Evolutionary conservation across 2,113 vertebrate species (phyloP).

Genomic region (Syngnathoides biaculeatus): DNA sequence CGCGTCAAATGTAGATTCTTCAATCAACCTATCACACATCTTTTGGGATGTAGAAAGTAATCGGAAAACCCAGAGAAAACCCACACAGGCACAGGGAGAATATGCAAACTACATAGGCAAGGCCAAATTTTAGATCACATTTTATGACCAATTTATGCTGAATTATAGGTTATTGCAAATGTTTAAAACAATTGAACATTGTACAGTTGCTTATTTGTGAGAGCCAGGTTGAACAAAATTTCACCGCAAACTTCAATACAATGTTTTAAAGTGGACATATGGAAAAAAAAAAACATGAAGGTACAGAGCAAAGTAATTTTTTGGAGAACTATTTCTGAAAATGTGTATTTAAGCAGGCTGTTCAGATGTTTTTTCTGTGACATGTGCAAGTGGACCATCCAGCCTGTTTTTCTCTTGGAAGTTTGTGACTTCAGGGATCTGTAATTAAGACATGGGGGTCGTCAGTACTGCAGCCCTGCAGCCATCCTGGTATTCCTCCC

Average conservation of each 20-base stretch:
- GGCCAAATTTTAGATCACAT: background rate
- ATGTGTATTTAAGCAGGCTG: background rate
- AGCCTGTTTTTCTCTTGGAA: background rate
- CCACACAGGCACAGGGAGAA: too few species aligned
- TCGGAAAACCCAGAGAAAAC: too few species aligned
- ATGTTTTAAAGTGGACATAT: background rate
- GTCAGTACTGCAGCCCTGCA: background rate
- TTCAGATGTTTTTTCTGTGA: background rate
- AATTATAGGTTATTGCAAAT: background rate
- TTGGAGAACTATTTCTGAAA: background rate
- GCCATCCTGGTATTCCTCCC: background rate
- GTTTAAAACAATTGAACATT: background rate
- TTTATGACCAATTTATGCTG: background rate
- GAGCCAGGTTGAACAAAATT: background rate
- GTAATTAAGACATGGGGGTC: background rate
- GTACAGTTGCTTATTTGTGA: background rate
- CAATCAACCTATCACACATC: too few species aligned
- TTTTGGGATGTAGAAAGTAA: too few species aligned
- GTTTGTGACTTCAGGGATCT: too few species aligned
- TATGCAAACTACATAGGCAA: too few species aligned
- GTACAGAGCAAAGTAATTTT: background rate
- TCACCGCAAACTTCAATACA: background rate
- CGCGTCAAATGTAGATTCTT: too few species aligned
- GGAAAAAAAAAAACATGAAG: background rate
- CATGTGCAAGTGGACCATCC: background rate